Conservation (phyloP, 2,888 invertebrate species). For the Drosophila kuntzei region DNA sequence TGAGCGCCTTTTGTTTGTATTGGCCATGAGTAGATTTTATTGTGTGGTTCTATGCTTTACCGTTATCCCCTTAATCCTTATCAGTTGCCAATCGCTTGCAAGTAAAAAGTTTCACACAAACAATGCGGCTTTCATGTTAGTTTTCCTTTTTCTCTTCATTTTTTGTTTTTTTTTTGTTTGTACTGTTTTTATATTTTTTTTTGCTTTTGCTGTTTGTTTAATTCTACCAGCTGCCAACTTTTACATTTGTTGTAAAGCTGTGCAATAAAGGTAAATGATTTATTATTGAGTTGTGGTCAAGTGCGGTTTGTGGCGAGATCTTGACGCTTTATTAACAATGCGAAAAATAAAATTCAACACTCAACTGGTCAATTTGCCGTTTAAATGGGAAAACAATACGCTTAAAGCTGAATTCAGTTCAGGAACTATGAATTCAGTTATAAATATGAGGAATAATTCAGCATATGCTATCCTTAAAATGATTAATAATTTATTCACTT, state of each 20-base stretch:
- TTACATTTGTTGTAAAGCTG: constrained; percentile 25
- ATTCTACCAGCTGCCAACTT: constrained; percentile 21
- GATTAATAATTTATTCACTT: no score
- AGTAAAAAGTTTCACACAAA: constrained; percentile 32
- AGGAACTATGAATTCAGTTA: no score
- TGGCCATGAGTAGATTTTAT: constrained; percentile 31
- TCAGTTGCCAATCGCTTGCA: constrained; percentile 54
- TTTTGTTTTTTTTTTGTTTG: constrained; percentile 2
- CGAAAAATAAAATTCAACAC: constrained; percentile 51
- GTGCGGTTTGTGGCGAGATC: constrained; percentile 29
- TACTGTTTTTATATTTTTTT: not conserved
- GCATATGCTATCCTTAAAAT: no score
- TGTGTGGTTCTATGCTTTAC: constrained; percentile 26
- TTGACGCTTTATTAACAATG: constrained; percentile 57
- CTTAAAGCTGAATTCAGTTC: not conserved
- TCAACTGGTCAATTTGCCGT: not conserved
- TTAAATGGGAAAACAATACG: not conserved
- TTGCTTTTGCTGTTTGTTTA: constrained; percentile 20
- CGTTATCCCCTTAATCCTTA: constrained; percentile 62
- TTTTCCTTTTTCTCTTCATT: constrained; percentile 10
- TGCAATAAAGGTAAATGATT: constrained; percentile 64
- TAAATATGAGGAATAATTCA: no score
- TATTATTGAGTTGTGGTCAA: constrained; percentile 55
- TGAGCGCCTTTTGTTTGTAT: constrained; percentile 38
- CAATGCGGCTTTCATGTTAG: constrained; percentile 35